phyloP scores from a whole-genome alignment of 2,113 vertebrate species.

The Chiloscyllium plagiosum region DNA sequence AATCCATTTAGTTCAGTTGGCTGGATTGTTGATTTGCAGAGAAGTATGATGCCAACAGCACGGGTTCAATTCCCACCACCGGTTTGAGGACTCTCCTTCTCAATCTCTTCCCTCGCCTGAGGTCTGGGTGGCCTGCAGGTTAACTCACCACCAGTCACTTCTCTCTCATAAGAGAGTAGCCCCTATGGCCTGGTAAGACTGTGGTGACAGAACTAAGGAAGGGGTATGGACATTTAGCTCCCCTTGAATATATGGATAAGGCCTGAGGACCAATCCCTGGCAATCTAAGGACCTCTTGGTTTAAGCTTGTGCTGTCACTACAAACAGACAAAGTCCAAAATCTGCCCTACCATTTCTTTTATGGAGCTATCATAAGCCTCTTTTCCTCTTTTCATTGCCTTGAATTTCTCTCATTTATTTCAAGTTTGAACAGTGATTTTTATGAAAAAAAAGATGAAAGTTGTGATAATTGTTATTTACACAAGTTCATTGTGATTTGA shows the following conservation, averaged over 20 bases:
- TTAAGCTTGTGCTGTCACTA: not conserved
- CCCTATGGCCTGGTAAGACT: too few species aligned
- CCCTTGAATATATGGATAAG: not conserved
- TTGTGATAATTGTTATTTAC: slow-evolving; percentile 16
- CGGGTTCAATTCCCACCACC: too few species aligned
- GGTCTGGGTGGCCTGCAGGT: too few species aligned
- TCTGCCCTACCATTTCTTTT: not conserved
- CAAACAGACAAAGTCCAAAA: not conserved
- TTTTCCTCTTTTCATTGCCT: not conserved
- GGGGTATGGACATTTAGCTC: not conserved
- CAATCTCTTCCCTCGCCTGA: too few species aligned
- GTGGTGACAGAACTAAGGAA: not conserved
- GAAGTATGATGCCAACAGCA: too few species aligned
- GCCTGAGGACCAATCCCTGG: not conserved
- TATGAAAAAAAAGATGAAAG: not conserved
- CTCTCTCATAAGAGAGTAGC: too few species aligned
- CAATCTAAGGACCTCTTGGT: not conserved
- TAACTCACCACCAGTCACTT: too few species aligned
- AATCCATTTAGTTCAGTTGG: too few species aligned
- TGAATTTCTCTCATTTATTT: not conserved
- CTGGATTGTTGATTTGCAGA: too few species aligned
- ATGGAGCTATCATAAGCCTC: not conserved
- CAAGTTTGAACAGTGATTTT: not conserved
- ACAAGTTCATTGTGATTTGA: not conserved
- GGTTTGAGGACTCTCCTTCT: too few species aligned